phyloP scores from a whole-genome alignment of 1,140 invertebrate species.

The Drosophila malerkotliana region DNA sequence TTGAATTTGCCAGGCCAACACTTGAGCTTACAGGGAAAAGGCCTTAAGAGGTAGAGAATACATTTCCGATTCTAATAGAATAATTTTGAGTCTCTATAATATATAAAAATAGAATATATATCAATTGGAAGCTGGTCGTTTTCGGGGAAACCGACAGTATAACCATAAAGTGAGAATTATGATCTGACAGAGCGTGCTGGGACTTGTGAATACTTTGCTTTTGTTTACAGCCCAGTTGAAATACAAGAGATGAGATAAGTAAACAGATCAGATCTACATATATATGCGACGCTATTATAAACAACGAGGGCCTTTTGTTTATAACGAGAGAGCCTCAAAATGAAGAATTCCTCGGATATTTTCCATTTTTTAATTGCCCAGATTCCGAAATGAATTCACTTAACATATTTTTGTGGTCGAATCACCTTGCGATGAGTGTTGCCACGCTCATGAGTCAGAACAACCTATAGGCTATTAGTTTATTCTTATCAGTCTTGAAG shows the following conservation, averaged over 20 bases:
- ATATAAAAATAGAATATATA: constrained; percentile 1
- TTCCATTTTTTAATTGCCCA: constrained; percentile 36
- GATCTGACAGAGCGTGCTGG: constrained; percentile 29
- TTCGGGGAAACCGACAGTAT: constrained; percentile 24
- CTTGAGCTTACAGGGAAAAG: no score
- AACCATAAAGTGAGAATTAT: constrained; percentile 38
- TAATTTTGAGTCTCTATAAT: no score
- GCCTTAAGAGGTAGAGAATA: no score
- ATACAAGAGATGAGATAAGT: constrained; percentile 23
- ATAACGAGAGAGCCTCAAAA: constrained; percentile 28
- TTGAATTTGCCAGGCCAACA: constrained; percentile 26
- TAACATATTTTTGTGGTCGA: neutral
- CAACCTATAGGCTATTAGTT: neutral
- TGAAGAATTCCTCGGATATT: constrained; percentile 44
- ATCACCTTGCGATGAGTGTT: neutral
- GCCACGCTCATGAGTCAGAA: neutral
- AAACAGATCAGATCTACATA: constrained; percentile 28
- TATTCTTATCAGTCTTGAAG: no score
- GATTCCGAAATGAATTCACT: constrained; percentile 6
- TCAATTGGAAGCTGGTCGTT: neutral
- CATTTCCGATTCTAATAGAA: neutral
- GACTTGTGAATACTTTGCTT: constrained; percentile 52
- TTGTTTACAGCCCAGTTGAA: constrained; percentile 54
- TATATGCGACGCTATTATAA: constrained; percentile 53
- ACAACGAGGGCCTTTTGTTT: constrained; percentile 66